Base-by-base conservation (phyloP, 37 sponge, comb jelly and placozoan genomes). In the Lycopodina hypogea region DNA sequence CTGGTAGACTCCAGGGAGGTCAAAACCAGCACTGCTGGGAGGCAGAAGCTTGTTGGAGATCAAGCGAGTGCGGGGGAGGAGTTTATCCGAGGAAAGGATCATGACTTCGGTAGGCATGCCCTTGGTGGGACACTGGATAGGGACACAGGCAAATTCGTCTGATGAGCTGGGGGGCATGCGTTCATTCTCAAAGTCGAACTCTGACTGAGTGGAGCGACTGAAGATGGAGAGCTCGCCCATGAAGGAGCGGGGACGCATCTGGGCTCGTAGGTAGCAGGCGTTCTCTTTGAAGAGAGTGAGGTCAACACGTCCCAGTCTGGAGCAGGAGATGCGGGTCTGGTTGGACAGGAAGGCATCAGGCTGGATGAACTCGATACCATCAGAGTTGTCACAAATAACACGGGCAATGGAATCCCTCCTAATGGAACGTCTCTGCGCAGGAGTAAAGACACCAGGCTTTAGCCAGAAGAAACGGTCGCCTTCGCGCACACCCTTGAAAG, bases 401-500 rank as follows among this genome's bases (percentile, higher is more conserved):
- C 74, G 71, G 52, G 92, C 76, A 8, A 97, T 72, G 19, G 85
- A 78, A 24, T 77, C 68, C 57, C 69, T 79, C 42, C 59, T 72
- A 28, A 96, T 85, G 59, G 84, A 74, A 12, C 17, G 26, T 8
- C 90, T 50, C 45, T 97, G 97, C 34, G 41, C 68, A 21, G 62
- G 51, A 37, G 88, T 89, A 72, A 97, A 97, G 18, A 91, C 93
- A 45, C 90, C 90, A 18, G 84, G 83, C 33, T 82, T 87, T 42
- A 83, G 76, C 71, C 84, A 94, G 81, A 71, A 97, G 88, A 93
- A 97, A 33, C 97, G 75, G 68, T 97, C 97, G 15, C 97, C 97
- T 59, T 89, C 82, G 9, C 97, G 75, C 30, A 90, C 72, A 38
- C 78, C 63, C 41, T 68, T 81, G 69, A 96, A 96, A 17, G 86